Conservation (phyloP, 2,113 vertebrate species). For the Rhabdomys dilectus region DNA sequence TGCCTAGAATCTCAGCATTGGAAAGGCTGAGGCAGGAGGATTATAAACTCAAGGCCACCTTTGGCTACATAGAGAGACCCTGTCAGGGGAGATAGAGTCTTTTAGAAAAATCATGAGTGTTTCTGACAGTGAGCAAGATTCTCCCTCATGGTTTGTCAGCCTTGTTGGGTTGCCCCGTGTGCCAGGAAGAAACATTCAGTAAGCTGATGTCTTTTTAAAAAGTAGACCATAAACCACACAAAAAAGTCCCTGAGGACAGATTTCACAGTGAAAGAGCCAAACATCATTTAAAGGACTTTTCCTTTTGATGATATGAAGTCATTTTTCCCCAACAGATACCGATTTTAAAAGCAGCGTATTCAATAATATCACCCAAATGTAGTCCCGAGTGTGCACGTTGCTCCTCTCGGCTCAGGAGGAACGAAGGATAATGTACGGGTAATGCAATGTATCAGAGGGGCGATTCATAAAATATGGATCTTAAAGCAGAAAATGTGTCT, state of each 20-base stretch:
- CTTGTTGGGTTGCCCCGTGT: accelerated
- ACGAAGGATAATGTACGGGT: constrained; percentile 65
- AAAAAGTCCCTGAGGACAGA: constrained; percentile 70
- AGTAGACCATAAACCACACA: neutral
- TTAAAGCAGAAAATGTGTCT: constrained; percentile 75
- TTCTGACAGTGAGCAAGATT: neutral
- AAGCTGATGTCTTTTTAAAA: neutral
- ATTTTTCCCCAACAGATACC: neutral
- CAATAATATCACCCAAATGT: constrained; percentile 74
- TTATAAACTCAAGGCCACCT: neutral
- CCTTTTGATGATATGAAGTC: constrained; percentile 48
- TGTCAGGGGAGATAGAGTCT: neutral
- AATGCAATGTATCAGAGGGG: constrained; percentile 44
- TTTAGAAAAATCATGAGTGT: neutral
- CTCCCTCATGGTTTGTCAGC: neutral
- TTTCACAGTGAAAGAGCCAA: constrained; percentile 71
- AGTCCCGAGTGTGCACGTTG: constrained; percentile 54
- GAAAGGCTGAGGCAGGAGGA: neutral
- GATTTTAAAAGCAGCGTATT: constrained; percentile 74
- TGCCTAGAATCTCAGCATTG: neutral
- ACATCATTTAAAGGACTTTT: constrained; percentile 78
- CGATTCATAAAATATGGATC: constrained; percentile 77
- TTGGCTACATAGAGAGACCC: neutral
- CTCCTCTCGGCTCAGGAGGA: constrained; percentile 13
- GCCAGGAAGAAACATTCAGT: neutral